Evolutionary conservation across 2,113 vertebrate species (phyloP).

Genomic region (Chunga burmeisteri): DNA sequence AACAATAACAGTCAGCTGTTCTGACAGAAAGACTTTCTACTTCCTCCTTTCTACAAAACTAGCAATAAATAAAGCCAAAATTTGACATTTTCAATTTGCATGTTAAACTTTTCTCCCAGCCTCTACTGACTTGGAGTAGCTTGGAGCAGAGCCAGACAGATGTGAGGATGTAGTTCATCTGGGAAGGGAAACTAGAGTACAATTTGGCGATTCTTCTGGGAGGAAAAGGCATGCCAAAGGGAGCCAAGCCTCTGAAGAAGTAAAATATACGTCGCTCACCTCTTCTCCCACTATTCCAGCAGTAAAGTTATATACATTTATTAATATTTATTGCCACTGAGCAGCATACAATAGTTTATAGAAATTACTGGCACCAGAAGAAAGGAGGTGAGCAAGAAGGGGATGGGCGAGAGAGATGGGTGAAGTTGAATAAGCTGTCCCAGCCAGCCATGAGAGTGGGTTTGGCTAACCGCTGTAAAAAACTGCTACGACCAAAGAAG

Average conservation of each 20-base stretch:
- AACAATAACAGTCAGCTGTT: background rate
- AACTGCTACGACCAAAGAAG: background rate
- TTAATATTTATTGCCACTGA: conserved; percentile 52
- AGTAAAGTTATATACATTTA: conserved; percentile 11
- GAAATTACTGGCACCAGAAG: conserved; percentile 16
- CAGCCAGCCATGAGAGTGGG: background rate
- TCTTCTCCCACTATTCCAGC: conserved; percentile 24
- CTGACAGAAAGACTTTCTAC: conserved; percentile 24
- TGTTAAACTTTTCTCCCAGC: conserved; percentile 31
- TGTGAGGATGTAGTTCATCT: conserved; percentile 57
- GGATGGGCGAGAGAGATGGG: background rate
- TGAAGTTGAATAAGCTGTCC: background rate
- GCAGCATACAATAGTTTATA: background rate
- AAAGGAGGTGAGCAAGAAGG: background rate
- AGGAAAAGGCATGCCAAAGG: conserved; percentile 29
- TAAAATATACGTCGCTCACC: background rate
- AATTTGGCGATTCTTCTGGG: conserved; percentile 46
- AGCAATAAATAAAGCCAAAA: conserved; percentile 46
- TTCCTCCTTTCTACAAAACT: conserved; percentile 25
- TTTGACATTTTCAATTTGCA: conserved; percentile 59
- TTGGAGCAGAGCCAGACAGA: conserved; percentile 59
- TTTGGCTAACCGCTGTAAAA: background rate
- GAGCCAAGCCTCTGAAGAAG: conserved; percentile 52
- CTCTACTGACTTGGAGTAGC: conserved; percentile 32
- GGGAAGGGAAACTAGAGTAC: conserved; percentile 19